Base-by-base conservation (phyloP, 2,797 vertebrate genomes). In the Pangasius mekongensis region DNA sequence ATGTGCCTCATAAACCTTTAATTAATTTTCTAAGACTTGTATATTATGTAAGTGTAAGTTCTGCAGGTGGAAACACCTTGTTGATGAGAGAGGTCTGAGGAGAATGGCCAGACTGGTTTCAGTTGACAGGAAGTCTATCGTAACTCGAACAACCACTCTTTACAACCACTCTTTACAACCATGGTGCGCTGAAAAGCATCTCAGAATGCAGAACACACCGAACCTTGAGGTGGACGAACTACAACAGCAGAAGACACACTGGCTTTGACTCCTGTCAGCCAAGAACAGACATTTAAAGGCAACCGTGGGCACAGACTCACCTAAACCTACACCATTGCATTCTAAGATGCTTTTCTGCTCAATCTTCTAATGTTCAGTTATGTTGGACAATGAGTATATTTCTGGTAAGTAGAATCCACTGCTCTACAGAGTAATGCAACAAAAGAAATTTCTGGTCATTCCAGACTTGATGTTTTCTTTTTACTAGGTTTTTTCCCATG, bases 401-500 rank as follows among this genome's bases (percentile, higher is more conserved):
- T 54, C 27, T 78, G 16, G 33, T 3, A 56, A 58, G 30, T 33
- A 33, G 54, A 11, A 62, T 60, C 1, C 20, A 13, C 11, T 39
- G 11, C 30, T 22, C 0, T 6, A 27, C 20, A 60, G 10, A 80
- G 18, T 33, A 80, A 80, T 36, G 30, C 33, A 33, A 22, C 30
- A 36, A 22, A 33, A 80, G 0, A 36, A 80, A 27, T 60, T 82
- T 62, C 2, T 62, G 2, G 20, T 82, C 43, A 10, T n/a, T 82
- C 20, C 78, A 60, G 80, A 27, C 27, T 16, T 16, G 20, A 10
- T 78, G 76, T 58, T 80, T 80, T 58, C 20, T 80, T 78, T 11
- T 39, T 73, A 33, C 5, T 62, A 66, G 87, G 84, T 58, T 86
- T 85, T 88, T 89, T 89, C 87, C 87, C n/a, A 88, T 8, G n/a